Evolutionary conservation across 2,113 vertebrate species (phyloP), one percentile per base, ranked within the genome.

Genomic region (Siniperca chuatsi): DNA sequence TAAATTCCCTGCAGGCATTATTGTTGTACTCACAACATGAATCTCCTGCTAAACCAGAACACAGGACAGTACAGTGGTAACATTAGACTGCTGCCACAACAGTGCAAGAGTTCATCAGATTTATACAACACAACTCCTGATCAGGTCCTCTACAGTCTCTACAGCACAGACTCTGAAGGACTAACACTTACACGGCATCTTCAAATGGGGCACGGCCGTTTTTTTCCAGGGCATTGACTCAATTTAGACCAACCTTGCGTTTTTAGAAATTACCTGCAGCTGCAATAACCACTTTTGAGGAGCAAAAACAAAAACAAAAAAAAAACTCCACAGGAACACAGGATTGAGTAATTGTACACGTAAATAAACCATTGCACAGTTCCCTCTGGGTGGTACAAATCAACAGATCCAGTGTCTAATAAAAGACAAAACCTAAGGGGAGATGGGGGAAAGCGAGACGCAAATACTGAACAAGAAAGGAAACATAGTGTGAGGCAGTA

Each of bases 41-140:
- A 77, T 81, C 73, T 81, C 78, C 82, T 70, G 89, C 75, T 75
- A 35, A 75, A 87, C 81, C 75, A 77, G 74, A 86, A 75, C 71
- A 60, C 67, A 16, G 73, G 48, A 54, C 33, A 62, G 58, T 15
- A 23, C 68, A 29, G 50, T 23, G 77, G 74, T 46, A 79, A 84
- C 81, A 84, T 35, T 58, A 75, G 6, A 64, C 67, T 42, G 70
- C 64, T 55, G 69, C 66, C 75, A 48, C n/a, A 71, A 84, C 75
- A 64, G 52, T n/a, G 21, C 65, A 8, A 40, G 6, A 37, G 58
- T 69, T 65, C 1, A 57, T 60, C 40, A 35, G 23, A 74, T 84
- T 71, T 42, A 65, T 82, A 57, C 75, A 60, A 75, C 66, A 23
- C 75, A 76, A 66, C 58, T 64, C 68, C 25, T 42, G 13, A 82